Conservation (phyloP, 2,888 invertebrate species). For the Sinelater perroti region DNA sequence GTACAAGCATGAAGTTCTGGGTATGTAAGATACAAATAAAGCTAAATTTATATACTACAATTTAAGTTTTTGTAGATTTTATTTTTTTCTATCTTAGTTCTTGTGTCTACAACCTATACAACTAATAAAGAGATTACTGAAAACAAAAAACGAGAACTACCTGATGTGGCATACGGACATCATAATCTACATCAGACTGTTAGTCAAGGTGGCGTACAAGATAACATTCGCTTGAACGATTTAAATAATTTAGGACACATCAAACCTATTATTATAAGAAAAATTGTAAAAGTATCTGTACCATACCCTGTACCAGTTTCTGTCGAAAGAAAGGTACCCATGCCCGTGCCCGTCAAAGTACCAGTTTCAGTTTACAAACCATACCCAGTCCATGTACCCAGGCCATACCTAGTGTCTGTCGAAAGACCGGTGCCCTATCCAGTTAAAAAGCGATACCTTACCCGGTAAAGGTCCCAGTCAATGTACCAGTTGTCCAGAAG, state of each 20-base stretch:
- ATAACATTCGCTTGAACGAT: too few species aligned
- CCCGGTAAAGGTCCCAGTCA: constrained; percentile 58
- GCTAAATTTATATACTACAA: too few species aligned
- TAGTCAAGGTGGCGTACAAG: background rate
- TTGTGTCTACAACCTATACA: constrained; percentile 51
- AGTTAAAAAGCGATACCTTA: constrained; percentile 62
- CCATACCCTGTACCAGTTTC: constrained; percentile 60
- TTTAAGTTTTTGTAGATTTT: constrained; percentile 52
- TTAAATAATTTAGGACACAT: constrained; percentile 31
- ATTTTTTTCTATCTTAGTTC: constrained; percentile 56
- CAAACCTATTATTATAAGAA: constrained; percentile 57
- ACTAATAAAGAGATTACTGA: constrained; percentile 50
- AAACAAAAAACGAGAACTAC: constrained; percentile 51
- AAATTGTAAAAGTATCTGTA: constrained; percentile 60
- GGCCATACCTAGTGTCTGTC: constrained; percentile 63
- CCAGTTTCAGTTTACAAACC: constrained; percentile 63
- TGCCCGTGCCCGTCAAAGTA: constrained; percentile 53
- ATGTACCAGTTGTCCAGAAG: constrained; percentile 55
- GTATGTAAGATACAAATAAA: too few species aligned
- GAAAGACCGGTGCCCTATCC: constrained; percentile 64
- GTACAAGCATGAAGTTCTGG: constrained; percentile 51
- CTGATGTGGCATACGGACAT: constrained; percentile 50
- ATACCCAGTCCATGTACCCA: constrained; percentile 60
- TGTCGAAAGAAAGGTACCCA: constrained; percentile 53
- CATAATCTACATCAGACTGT: constrained; percentile 33